Percentiles rank a stretch among this genome's conserved stretches.
These are phyloP conservation scores for Lophotis ruficrista DNA, from an alignment of 2,113 vertebrate genomes.

Conservation along the genomic window DNA sequence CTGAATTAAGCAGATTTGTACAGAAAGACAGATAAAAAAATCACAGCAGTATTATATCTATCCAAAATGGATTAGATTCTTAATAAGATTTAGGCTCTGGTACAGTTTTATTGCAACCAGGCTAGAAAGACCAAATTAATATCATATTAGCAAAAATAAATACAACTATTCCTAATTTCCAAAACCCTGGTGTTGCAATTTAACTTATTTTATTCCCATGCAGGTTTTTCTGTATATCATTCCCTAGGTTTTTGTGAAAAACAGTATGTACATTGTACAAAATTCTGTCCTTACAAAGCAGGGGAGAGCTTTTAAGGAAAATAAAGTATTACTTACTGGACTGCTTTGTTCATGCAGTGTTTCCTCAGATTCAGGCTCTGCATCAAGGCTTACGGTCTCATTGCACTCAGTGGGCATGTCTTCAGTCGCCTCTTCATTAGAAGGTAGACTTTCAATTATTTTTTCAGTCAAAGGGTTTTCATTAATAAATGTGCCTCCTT, in stretches of 20 bases:
- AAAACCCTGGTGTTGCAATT: neutral
- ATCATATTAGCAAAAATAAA: neutral
- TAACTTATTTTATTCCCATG: neutral
- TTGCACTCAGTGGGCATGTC: constrained; percentile 45
- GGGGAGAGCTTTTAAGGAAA: neutral
- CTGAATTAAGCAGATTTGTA: neutral
- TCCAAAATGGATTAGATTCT: neutral
- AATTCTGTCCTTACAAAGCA: neutral
- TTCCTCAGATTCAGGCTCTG: constrained; percentile 62
- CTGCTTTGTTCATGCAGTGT: constrained; percentile 49
- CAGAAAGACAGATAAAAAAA: neutral
- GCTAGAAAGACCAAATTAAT: neutral
- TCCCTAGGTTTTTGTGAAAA: neutral
- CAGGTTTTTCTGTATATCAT: neutral
- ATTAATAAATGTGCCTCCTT: neutral
- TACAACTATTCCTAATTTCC: neutral
- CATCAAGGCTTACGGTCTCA: constrained; percentile 77
- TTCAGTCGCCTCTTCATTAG: constrained; percentile 7
- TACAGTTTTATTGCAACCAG: neutral
- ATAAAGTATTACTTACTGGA: constrained; percentile 58
- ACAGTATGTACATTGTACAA: neutral
- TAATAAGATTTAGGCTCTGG: neutral
- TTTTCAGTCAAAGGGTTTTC: constrained; percentile 13
- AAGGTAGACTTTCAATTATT: neutral
- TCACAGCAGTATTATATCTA: neutral